A percentile compares a stretch with the other conserved stretches of the same genome.
phyloP scores from a whole-genome alignment of 2,797 vertebrate species.

The Mus spretus region DNA sequence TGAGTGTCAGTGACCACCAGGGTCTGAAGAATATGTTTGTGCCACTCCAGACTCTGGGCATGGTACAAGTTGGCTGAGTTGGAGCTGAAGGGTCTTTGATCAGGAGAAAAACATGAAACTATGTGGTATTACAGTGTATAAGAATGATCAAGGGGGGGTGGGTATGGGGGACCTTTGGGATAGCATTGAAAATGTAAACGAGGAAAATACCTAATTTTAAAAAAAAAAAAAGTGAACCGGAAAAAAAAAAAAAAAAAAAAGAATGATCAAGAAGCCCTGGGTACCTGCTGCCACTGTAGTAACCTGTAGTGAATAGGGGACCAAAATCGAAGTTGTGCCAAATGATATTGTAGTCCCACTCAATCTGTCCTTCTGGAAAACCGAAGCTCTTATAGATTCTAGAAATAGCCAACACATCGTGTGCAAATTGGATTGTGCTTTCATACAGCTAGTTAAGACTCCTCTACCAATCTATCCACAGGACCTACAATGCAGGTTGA shows the following conservation, averaged over 20 bases:
- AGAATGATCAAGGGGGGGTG: no score
- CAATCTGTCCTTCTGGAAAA: not conserved
- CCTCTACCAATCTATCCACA: not conserved
- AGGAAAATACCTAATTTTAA: no score
- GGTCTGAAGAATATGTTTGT: not conserved
- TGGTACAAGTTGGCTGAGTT: not conserved
- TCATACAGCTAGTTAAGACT: constrained; percentile 25
- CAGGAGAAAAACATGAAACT: not conserved
- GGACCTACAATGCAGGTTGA: not conserved
- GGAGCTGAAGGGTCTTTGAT: not conserved
- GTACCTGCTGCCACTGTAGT: not conserved
- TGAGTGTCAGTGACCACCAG: not conserved
- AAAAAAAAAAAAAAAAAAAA: no score
- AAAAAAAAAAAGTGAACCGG: no score
- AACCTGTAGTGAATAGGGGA: not conserved
- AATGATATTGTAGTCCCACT: not conserved
- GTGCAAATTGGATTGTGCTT: not conserved
- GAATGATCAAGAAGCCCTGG: not conserved
- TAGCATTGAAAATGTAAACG: no score
- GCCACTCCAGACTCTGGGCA: not conserved
- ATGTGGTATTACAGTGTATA: not conserved
- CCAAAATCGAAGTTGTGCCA: not conserved
- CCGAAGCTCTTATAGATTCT: not conserved
- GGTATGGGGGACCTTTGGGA: no score
- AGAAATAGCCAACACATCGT: constrained; percentile 2